Percentiles rank a stretch among this genome's conserved stretches.
Evolutionary conservation across 2,113 vertebrate species (phyloP).

Genomic region (Elephantulus edwardii): DNA sequence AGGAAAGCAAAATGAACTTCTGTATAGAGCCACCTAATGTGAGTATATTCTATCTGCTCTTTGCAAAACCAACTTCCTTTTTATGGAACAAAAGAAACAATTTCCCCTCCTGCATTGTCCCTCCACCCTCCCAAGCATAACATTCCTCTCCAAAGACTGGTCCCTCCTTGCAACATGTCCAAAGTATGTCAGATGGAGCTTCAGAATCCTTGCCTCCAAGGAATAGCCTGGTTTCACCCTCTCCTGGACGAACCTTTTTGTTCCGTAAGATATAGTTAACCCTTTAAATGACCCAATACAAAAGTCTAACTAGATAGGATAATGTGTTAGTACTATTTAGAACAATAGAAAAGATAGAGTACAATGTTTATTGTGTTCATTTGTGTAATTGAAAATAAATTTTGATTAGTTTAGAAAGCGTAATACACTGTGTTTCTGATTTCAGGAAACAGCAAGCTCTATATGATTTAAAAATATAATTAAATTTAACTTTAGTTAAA

Average conservation of each 20-base stretch:
- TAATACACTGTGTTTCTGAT: slow-evolving; percentile 17
- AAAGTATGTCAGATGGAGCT: too few relatives aligned
- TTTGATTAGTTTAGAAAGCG: slow-evolving; percentile 51
- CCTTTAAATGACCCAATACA: slow-evolving; percentile 28
- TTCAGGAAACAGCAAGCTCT: slow-evolving; percentile 4
- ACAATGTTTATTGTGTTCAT: slow-evolving; percentile 40
- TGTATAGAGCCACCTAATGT: neutral
- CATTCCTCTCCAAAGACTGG: too few relatives aligned
- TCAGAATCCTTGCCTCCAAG: too few relatives aligned
- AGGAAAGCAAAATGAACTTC: slow-evolving; percentile 6
- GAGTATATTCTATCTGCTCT: neutral
- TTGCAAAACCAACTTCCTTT: slow-evolving; percentile 35
- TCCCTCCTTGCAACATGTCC: too few relatives aligned
- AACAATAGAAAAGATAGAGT: slow-evolving; percentile 19
- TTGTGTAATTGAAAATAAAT: slow-evolving; percentile 59
- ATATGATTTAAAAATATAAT: neutral
- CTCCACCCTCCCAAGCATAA: too few relatives aligned
- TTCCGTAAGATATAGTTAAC: slow-evolving; percentile 41
- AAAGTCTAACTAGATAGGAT: neutral
- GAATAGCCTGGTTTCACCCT: too few relatives aligned
- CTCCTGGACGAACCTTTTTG: too few relatives aligned
- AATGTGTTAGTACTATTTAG: neutral
- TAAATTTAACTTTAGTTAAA: slow-evolving; percentile 58
- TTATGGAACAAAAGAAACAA: neutral
- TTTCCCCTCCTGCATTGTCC: too few relatives aligned